Base-by-base conservation (phyloP, 2,797 vertebrate genomes). In the Pseudochromis fuscus region DNA sequence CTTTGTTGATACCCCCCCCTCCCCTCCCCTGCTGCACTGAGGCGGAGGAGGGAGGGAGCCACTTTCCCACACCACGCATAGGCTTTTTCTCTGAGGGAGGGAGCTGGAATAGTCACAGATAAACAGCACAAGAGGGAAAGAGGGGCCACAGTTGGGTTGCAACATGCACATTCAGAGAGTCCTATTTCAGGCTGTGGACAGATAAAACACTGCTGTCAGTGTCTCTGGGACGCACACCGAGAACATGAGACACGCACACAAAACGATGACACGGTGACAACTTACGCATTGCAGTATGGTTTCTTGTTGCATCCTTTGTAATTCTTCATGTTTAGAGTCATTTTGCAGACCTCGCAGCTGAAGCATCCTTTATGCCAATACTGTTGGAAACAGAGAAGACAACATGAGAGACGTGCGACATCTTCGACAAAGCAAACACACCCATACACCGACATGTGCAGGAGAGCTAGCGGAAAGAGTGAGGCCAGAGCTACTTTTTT, bases 311-410 rank as follows among this genome's bases (percentile, higher is more conserved):
- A 99, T 91, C 98, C 98, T 95, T 99, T 99, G 95, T 99, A 99
- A 94, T 98, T 99, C 91, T 98, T 99, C 98, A 99, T 99, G 94
- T 98, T 99, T 75, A 99, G 94, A 83, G 97, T 98, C 98, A 99
- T 99, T 93, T 97, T 98, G 96, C 98, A 99, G 91, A 92, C 94
- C 93, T 99, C 98, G 75, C 98, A 99, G 91, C 96, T 96, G 94
- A 99, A 99, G 84, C 98, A 99, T 91, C 96, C 94, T 94, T 98
- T 98, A 90, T 99, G 97, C 98, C 98, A 99, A 92, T 92, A 97
- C 98, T 99, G 93, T 71, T 51, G 82, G 48, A 90, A 48, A 74
- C 11, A 84, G 19, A 74, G 25, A 64, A 7, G 48, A 75, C 28
- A 80, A n/a, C n/a, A n/a, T n/a, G 4, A 28, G 30, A 30, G 30